Evolutionary conservation across 2,797 vertebrate genomes (phyloP), one percentile per base, ranked within the genome.

Genomic region (Glyptemys insculpta): DNA sequence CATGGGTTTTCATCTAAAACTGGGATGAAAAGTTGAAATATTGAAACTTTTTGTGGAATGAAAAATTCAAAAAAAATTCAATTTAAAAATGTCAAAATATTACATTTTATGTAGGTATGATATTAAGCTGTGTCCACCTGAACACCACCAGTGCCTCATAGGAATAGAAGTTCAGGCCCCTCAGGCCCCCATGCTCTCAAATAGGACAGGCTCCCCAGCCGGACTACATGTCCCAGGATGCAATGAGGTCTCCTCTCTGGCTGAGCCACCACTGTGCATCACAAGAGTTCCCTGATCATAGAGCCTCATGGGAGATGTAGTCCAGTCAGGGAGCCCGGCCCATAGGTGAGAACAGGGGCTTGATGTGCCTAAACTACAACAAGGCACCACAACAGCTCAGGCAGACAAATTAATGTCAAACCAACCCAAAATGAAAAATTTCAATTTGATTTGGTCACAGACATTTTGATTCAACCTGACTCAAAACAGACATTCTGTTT

Each of bases 151-250:
- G 47, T 54, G 34, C 44, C 12, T 44, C 6, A 2, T 2, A 12
- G 62, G 41, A 72, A 83, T 87, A 88, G 52, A 54, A 68, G 27
- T 49, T 94, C 65, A 2, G 31, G 14, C 2, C 9, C 16, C 7
- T 56, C 88, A 3, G 14, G 1, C 1, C 1, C 0, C 1, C 6
- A 14, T 2, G 23, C 14, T 10, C 81, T 52, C 49, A 76, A 29
- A 65, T 1, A 21, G 34, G 53, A 12, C 0, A 3, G 0, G 21
- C 4, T 81, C 19, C 68, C 79, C 3, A 62, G 31, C 12, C 14
- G 37, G 89, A 93, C 90, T 7, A 3, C 3, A 19, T 65, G 84
- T 34, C 34, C 54, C 0, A 1, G 52, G 37, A 44, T 0, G 1
- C 79, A 76, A 6, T 72, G 10, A 29, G 29, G n/a, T 12, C n/a